Evolutionary conservation across 2,797 vertebrate genomes (phyloP).

Genomic region (Halcyon smyrnensis): DNA sequence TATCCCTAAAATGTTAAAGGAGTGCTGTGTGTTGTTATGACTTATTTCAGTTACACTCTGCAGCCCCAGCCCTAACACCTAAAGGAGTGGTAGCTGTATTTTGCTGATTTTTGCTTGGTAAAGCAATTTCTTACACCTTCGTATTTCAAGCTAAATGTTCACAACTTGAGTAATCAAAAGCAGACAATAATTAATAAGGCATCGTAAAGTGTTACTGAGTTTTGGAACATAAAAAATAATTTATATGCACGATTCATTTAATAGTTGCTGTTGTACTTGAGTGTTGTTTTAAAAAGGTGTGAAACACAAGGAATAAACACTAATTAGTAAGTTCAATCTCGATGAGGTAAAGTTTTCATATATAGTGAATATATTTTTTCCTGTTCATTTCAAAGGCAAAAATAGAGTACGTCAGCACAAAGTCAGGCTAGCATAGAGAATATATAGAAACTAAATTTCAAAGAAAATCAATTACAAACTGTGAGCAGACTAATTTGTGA

Average conservation of each 20-base stretch:
- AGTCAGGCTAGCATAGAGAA: background rate
- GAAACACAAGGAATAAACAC: background rate
- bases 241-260: background rate
- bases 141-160: background rate
- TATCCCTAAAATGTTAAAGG: background rate
- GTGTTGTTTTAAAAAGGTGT: background rate
- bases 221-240: background rate
- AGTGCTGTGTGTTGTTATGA: background rate
- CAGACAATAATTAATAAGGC: background rate
- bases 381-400: background rate
- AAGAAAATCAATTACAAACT: background rate
- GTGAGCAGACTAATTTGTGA: background rate
- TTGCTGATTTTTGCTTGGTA: background rate
- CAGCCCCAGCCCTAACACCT: background rate
- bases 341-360: background rate
- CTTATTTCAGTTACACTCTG: background rate
- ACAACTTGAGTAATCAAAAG: background rate
- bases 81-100: background rate
- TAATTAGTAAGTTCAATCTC: background rate
- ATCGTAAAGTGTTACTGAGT: background rate
- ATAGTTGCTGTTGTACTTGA: background rate
- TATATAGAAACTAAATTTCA: background rate
- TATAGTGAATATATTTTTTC: background rate
- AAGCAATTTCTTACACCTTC: background rate
- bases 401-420: background rate